Evolutionary conservation across 2,888 invertebrate genomes (phyloP).

Genomic region (Slavum lentiscoides): DNA sequence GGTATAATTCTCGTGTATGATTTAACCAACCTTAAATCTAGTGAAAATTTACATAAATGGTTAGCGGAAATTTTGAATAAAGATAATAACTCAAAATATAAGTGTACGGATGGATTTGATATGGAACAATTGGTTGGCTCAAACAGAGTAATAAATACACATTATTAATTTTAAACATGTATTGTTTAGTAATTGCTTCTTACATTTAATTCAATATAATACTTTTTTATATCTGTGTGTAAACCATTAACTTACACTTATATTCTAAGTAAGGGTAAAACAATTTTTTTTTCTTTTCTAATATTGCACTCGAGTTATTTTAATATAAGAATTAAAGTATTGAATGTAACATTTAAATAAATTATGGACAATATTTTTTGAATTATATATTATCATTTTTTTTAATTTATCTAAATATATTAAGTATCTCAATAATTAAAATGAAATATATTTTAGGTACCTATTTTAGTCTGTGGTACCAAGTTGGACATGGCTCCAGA

Average conservation of each 20-base stretch:
- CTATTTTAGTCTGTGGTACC: constrained; percentile 91
- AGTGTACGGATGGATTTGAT: constrained; percentile 70
- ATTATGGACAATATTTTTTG: too few species aligned
- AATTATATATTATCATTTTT: too few species aligned
- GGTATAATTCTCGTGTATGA: constrained; percentile 95
- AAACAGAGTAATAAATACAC: constrained; percentile 65
- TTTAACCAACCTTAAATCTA: constrained; percentile 92
- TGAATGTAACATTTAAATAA: background rate
- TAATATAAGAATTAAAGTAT: too few species aligned
- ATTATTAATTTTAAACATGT: background rate
- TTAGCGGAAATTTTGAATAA: constrained; percentile 84
- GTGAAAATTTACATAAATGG: constrained; percentile 92
- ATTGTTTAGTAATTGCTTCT: too few species aligned
- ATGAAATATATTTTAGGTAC: constrained; percentile 68
- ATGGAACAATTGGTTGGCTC: constrained; percentile 84
- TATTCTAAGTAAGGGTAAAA: too few species aligned
- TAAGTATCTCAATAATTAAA: constrained; percentile 22
- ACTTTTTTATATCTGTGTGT: too few species aligned
- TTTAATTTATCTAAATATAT: constrained; percentile 8
- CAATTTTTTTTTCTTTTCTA: too few species aligned
- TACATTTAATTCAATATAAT: too few species aligned
- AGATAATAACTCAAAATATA: constrained; percentile 64
- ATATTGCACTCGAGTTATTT: too few species aligned
- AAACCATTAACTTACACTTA: too few species aligned
- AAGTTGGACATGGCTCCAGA: constrained; percentile 86